Conservation (phyloP, 2,888 invertebrate species). For the Liopterus haemorrhoidalis region DNA sequence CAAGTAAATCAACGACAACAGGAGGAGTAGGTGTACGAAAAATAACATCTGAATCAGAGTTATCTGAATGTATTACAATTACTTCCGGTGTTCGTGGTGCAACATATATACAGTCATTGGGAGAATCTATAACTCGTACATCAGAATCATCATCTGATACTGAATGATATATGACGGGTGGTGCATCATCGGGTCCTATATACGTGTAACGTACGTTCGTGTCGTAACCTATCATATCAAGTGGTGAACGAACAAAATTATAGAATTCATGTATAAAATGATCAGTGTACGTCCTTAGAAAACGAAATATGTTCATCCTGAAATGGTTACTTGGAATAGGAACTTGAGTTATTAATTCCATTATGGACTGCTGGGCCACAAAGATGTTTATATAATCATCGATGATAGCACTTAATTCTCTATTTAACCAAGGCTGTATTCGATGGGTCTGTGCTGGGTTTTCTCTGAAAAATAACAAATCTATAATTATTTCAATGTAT, state of each 20-base stretch:
- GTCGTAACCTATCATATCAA: slow-evolving; percentile 79
- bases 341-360: slow-evolving; percentile 61
- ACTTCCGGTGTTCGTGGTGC: slow-evolving; percentile 23
- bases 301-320: slow-evolving; percentile 60
- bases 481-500: too few species aligned
- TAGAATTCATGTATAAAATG: slow-evolving; percentile 89
- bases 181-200: slow-evolving; percentile 29
- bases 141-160: slow-evolving; percentile 42
- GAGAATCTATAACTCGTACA: slow-evolving; percentile 39
- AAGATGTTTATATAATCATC: slow-evolving; percentile 59
- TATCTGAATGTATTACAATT: slow-evolving; percentile 36
- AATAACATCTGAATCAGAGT: slow-evolving; percentile 37
- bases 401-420: slow-evolving; percentile 75
- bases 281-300: slow-evolving; percentile 64
- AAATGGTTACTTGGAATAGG: slow-evolving; percentile 67
- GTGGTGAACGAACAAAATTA: slow-evolving; percentile 80
- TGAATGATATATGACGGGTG: slow-evolving; percentile 30
- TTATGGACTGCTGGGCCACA: slow-evolving; percentile 59
- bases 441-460: slow-evolving; percentile 77
- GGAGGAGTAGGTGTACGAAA: slow-evolving; percentile 34
- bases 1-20: slow-evolving; percentile 32
- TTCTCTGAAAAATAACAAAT: slow-evolving; percentile 51
- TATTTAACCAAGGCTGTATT: slow-evolving; percentile 79
- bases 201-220: slow-evolving; percentile 61
- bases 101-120: slow-evolving; percentile 18